Evolutionary conservation across 2,797 vertebrate genomes (phyloP), one percentile per base, ranked within the genome.

Genomic region (Characodon lateralis): DNA sequence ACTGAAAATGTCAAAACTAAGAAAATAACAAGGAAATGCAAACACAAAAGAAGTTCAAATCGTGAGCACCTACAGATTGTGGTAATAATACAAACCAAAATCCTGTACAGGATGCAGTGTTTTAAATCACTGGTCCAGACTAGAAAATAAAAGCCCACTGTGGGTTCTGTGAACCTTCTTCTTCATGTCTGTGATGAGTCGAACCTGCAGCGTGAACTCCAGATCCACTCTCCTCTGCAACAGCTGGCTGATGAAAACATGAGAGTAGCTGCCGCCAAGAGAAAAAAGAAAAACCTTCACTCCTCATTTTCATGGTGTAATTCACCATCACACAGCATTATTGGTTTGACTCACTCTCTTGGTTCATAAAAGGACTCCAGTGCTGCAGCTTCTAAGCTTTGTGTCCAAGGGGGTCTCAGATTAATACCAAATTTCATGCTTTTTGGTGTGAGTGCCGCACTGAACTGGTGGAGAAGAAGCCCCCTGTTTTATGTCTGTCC

Each of bases 371-470:
- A 71, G 72, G 78, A 41, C 73, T 72, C 77, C 5, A 13, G 9
- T 9, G 46, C 46, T 48, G 46, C 78, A 43, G 83, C 78, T 74
- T 70, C 28, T 74, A 56, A 6, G 1, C 73, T 24, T 68, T 53
- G 70, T 72, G 63, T 35, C 46, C 73, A 66, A 48, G 41, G 76
- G 28, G 39, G 41, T 2, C 66, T 68, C 71, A 0, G 86, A 87
- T 89, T 88, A 83, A 89, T 88, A 89, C 83, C 71, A 72, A 24
- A 91, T 89, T 91, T 89, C 87, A 88, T 87, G 84, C 83, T 81
- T 72, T 50, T 66, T 85, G 82, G 46, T 74, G 85, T 83, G 39
- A 31, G 61, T 1, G 50, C 48, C 80, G 39, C 16, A 39, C 78
- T 12, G 46, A 48, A 48, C 9, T 48, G 12, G 9, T 48, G 46